These are phyloP conservation scores for Poecilia wingei DNA, from an alignment of 2,797 vertebrate species.

Conservation along the genomic window DNA sequence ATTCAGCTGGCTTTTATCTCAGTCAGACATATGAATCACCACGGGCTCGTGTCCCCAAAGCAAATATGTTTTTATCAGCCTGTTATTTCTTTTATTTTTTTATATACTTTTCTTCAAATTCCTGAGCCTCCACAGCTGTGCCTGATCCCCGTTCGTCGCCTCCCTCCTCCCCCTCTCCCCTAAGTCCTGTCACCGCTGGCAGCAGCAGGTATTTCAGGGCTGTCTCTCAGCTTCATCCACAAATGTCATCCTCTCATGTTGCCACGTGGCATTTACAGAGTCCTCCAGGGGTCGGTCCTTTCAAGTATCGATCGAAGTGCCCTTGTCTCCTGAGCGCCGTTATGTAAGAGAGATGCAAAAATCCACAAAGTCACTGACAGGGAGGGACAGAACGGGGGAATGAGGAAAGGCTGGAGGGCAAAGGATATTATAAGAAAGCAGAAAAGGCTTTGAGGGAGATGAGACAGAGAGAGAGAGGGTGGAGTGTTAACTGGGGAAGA, in stretches of 20 bases:
- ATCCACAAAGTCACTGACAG: slow-evolving; percentile 67
- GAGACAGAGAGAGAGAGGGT: slow-evolving; percentile 11
- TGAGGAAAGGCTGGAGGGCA: slow-evolving; percentile 14
- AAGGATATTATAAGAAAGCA: slow-evolving; percentile 21
- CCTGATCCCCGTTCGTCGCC: slow-evolving; percentile 48
- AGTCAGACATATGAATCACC: slow-evolving; percentile 67
- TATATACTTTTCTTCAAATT: slow-evolving; percentile 33
- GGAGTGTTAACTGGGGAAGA: slow-evolving; percentile 14
- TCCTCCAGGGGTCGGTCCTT: slow-evolving; percentile 62
- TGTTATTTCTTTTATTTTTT: slow-evolving; percentile 46
- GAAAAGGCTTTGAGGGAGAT: slow-evolving; percentile 12
- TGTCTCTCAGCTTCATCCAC: slow-evolving; percentile 26
- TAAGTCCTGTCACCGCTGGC: slow-evolving; percentile 28
- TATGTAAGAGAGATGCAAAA: slow-evolving; percentile 74
- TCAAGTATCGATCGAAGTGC: slow-evolving; percentile 76
- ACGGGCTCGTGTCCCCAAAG: slow-evolving; percentile 43
- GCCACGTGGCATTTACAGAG: slow-evolving; percentile 73
- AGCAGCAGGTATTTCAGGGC: slow-evolving; percentile 44
- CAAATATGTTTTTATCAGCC: slow-evolving; percentile 58
- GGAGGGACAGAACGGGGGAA: slow-evolving; percentile 29
- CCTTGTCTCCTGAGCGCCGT: slow-evolving; percentile 65
- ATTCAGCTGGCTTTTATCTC: slow-evolving; percentile 73
- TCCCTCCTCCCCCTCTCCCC: slow-evolving; percentile 19
- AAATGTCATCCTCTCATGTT: slow-evolving; percentile 64
- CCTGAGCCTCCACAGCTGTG: slow-evolving; percentile 24